Evolutionary conservation across 2,113 vertebrate genomes (phyloP).

Genomic region (Ophthalmotilapia sp.): DNA sequence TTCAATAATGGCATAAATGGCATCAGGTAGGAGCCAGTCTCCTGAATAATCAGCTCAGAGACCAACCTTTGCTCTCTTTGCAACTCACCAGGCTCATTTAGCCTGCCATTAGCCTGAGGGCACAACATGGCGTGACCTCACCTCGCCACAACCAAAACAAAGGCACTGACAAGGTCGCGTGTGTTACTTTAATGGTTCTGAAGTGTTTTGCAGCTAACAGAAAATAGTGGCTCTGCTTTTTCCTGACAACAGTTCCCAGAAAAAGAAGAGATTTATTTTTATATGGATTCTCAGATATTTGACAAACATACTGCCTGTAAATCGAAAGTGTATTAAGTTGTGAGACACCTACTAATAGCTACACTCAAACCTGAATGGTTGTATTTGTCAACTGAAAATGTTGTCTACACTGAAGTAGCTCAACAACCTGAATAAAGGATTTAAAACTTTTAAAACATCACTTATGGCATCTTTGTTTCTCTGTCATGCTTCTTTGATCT

Average conservation of each 20-base stretch:
- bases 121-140: slow-evolving; percentile 26
- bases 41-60: background rate
- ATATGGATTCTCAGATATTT: background rate
- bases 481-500: background rate
- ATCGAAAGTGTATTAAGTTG: background rate
- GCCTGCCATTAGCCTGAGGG: slow-evolving; percentile 15
- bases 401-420: background rate
- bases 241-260: background rate
- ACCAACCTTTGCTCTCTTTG: background rate
- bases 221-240: background rate
- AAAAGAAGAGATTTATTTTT: background rate
- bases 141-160: slow-evolving; percentile 43
- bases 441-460: background rate
- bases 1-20: background rate
- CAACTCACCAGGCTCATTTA: slow-evolving; percentile 26
- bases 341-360: background rate
- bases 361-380: background rate
- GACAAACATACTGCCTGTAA: background rate
- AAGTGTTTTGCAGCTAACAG: slow-evolving; percentile 9
- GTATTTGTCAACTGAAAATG: background rate
- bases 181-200: background rate
- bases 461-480: background rate
- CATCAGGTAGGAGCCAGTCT: background rate
- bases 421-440: background rate
- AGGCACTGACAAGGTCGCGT: slow-evolving; percentile 25